A percentile compares a stretch with the other conserved stretches of the same genome.
Conservation (phyloP, 2,888 invertebrate genomes). For the Lumbricus terrestris region DNA sequence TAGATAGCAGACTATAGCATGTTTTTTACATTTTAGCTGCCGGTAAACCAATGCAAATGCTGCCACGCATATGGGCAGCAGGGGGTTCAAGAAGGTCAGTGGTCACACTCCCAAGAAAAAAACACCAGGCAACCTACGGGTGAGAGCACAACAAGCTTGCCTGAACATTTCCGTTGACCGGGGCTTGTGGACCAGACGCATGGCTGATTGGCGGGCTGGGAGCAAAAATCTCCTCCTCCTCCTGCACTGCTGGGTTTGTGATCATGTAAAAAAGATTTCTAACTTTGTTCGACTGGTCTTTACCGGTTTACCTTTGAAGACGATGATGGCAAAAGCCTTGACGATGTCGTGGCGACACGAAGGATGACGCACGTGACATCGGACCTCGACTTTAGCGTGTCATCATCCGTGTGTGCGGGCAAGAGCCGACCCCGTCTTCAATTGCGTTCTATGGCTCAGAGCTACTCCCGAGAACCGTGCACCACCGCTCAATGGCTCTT, state of each 20-base stretch:
- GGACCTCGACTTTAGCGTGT: neutral
- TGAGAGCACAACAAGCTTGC: neutral
- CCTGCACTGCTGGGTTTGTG: neutral
- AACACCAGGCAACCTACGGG: neutral
- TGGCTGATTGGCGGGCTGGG: neutral
- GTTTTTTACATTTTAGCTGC: neutral
- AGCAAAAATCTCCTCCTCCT: neutral
- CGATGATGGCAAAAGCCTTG: neutral
- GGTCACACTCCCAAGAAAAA: neutral
- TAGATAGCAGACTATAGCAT: neutral
- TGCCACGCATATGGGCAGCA: neutral
- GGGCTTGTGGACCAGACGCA: neutral
- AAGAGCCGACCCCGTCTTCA: neutral
- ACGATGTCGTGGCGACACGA: neutral
- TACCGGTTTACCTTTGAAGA: slow-evolving; percentile 16
- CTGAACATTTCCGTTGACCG: neutral
- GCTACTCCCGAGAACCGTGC: neutral
- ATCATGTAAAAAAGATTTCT: slow-evolving; percentile 14
- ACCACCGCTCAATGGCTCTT: neutral
- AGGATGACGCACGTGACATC: slow-evolving; percentile 3
- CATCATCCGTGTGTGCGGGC: slow-evolving; percentile 7
- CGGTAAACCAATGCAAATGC: neutral
- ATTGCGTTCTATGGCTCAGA: neutral
- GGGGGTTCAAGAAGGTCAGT: neutral
- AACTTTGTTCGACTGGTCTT: neutral